phyloP scores from a whole-genome alignment of 2,113 vertebrate genomes.

The Isurus oxyrinchus region DNA sequence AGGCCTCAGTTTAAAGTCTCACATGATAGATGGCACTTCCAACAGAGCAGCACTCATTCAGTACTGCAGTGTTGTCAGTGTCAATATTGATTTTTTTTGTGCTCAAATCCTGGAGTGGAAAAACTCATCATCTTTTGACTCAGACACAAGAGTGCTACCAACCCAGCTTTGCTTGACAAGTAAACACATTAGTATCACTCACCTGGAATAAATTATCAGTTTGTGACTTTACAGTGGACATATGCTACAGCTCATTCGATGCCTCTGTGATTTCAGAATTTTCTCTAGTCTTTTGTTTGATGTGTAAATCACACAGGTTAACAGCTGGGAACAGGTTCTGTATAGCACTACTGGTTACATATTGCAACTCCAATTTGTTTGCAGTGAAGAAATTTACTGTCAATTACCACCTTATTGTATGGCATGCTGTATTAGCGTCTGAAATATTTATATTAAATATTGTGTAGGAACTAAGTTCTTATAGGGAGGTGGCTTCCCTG shows the following conservation, averaged over 20 bases:
- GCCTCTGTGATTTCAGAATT: not conserved
- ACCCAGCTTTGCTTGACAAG: not conserved
- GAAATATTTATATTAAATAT: not conserved
- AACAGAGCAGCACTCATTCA: not conserved
- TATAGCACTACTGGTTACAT: not conserved
- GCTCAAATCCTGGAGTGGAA: not conserved
- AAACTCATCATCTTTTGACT: not conserved
- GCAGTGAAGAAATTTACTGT: not conserved
- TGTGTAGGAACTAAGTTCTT: not conserved
- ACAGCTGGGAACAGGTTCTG: not conserved
- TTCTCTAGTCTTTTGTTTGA: not conserved
- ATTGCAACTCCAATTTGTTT: not conserved
- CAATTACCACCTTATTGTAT: not conserved
- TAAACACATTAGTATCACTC: not conserved
- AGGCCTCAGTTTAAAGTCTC: too few relatives aligned
- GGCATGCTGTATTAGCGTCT: not conserved
- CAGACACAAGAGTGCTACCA: not conserved
- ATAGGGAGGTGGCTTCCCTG: too few relatives aligned
- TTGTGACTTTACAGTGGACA: not conserved
- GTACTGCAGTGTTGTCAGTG: not conserved
- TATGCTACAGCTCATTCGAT: not conserved
- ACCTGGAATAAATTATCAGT: not conserved
- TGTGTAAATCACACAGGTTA: not conserved
- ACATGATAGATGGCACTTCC: too few relatives aligned
- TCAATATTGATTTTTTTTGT: not conserved